Percentiles rank a stretch among this genome's conserved stretches.
phyloP scores from a whole-genome alignment of 2,797 vertebrate species.

The Myotis myotis region DNA sequence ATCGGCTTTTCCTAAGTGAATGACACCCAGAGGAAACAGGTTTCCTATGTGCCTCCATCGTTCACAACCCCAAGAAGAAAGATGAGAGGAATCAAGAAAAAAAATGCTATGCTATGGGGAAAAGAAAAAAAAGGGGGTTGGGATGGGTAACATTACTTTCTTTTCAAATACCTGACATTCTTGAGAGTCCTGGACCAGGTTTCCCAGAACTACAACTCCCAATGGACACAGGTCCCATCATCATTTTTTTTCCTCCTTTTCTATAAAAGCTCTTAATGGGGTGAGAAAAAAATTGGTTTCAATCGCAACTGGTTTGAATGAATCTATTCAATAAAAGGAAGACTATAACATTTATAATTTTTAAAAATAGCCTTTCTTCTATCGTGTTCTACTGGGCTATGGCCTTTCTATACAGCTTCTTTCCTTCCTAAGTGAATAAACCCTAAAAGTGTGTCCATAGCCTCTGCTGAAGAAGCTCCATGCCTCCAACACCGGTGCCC shows the following conservation, averaged over 20 bases:
- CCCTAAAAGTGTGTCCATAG: not conserved
- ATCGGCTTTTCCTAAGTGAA: conserved; percentile 43
- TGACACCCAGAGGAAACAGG: conserved; percentile 32
- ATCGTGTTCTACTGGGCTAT: not conserved
- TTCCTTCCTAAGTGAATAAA: conserved; percentile 45
- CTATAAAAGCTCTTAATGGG: conserved; percentile 28
- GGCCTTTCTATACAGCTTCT: conserved; percentile 36
- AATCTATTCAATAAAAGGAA: conserved; percentile 18
- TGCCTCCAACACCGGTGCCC: not conserved
- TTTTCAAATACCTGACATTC: conserved; percentile 32
- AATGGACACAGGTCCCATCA: not conserved
- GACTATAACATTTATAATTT: not conserved
- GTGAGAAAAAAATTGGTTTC: conserved; percentile 14
- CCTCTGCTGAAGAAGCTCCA: not conserved
- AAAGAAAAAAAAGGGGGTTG: not conserved
- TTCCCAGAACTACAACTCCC: conserved; percentile 31
- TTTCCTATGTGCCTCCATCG: conserved; percentile 44
- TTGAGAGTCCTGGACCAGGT: not conserved
- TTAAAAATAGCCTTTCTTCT: conserved; percentile 9
- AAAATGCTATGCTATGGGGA: not conserved
- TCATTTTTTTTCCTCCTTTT: not conserved
- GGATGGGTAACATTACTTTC: not conserved
- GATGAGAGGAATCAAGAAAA: conserved; percentile 11
- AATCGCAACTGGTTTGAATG: conserved; percentile 12
- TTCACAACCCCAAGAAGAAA: conserved; percentile 56